phyloP scores from a whole-genome alignment of 2,113 vertebrate genomes.

The Sterna hirundo region DNA sequence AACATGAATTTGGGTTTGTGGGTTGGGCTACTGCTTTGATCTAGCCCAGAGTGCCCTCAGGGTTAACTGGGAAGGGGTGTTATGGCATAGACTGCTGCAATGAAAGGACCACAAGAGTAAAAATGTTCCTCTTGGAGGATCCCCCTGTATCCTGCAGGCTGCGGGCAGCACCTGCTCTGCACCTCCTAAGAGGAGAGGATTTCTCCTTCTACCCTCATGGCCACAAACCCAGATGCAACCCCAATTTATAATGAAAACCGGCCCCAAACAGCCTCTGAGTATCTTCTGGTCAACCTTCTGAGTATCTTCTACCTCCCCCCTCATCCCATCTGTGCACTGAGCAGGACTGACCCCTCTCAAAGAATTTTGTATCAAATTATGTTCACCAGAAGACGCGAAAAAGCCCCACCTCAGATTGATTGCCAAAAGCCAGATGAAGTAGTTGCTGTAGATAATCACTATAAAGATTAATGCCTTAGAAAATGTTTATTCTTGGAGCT shows the following conservation, averaged over 20 bases:
- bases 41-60: background rate
- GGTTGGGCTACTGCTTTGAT: background rate
- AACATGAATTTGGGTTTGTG: background rate
- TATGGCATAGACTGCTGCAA: background rate
- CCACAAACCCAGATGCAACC: background rate
- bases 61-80: background rate
- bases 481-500: conserved; percentile 14
- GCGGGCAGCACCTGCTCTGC: background rate
- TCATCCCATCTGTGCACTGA: background rate
- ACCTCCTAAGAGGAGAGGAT: background rate
- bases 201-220: background rate
- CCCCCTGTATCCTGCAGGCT: background rate
- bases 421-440: background rate
- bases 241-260: background rate
- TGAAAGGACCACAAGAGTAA: background rate
- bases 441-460: background rate
- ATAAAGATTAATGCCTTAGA: conserved; percentile 6
- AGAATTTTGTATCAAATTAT: background rate
- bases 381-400: background rate
- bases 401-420: background rate
- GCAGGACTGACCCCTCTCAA: background rate
- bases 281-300: background rate
- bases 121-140: background rate
- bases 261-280: background rate
- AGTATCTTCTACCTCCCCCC: background rate